Conservation (phyloP, 2,797 vertebrate genomes). For the Anableps anableps region DNA sequence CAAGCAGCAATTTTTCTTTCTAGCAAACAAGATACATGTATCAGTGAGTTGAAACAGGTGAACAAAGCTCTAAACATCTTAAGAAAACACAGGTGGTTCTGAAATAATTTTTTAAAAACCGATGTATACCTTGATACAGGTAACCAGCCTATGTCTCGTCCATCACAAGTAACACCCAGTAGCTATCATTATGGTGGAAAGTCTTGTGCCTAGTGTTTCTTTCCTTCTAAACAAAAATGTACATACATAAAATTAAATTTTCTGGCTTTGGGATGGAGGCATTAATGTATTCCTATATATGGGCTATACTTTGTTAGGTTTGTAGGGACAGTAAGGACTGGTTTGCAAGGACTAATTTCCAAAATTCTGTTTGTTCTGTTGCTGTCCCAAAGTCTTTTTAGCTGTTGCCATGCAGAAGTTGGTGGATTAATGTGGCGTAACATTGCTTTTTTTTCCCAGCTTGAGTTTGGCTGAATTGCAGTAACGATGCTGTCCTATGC, state of each 20-base stretch:
- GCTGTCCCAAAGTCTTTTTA: slow-evolving; percentile 17
- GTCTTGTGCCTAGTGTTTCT: neutral
- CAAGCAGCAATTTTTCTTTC: no score
- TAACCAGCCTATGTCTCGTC: no score
- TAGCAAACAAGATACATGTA: no score
- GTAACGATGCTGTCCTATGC: slow-evolving; percentile 37
- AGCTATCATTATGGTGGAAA: no score
- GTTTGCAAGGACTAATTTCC: neutral
- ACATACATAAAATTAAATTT: neutral
- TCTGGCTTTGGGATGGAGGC: neutral
- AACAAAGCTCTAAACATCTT: no score
- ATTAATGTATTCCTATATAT: no score
- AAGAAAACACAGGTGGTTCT: no score
- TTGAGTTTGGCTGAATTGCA: slow-evolving; percentile 46
- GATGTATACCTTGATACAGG: no score
- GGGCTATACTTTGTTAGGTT: no score
- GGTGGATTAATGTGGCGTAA: slow-evolving; percentile 51
- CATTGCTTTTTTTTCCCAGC: slow-evolving; percentile 37
- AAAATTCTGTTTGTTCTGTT: slow-evolving; percentile 6
- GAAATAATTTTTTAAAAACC: no score
- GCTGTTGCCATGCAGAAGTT: slow-evolving; percentile 55
- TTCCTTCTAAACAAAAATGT: neutral
- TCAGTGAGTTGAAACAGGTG: no score
- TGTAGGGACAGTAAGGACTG: neutral
- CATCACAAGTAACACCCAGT: no score